These are phyloP conservation scores for Hemibagrus wyckioides DNA, from an alignment of 2,113 vertebrate genomes.

Conservation along the genomic window DNA sequence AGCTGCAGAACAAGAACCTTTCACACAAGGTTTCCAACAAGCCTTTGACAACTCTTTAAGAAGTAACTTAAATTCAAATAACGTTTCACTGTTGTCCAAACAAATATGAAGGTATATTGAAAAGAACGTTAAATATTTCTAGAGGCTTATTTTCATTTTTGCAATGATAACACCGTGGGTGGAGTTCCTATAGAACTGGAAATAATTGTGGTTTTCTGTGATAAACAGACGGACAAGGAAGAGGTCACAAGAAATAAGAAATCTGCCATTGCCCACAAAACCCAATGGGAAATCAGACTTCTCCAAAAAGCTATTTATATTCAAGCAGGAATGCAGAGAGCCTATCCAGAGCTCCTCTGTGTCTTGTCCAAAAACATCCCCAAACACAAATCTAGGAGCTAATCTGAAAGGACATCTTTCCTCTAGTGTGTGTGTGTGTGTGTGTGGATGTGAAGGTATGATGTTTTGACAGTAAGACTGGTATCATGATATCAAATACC, in stretches of 20 bases:
- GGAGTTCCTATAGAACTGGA: background rate
- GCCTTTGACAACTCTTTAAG: background rate
- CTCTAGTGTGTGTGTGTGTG: background rate
- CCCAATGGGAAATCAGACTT: constrained; percentile 12
- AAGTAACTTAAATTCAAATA: background rate
- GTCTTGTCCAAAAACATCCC: constrained; percentile 39
- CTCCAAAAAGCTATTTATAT: constrained; percentile 44
- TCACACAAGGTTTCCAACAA: background rate
- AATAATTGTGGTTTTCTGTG: background rate
- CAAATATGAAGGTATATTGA: background rate
- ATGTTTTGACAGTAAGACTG: background rate
- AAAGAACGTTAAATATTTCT: background rate
- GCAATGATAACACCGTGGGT: background rate
- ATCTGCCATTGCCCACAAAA: background rate
- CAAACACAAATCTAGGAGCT: constrained; percentile 4
- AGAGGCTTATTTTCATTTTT: background rate
- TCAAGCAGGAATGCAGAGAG: constrained; percentile 31
- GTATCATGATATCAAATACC: background rate
- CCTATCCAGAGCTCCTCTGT: constrained; percentile 26
- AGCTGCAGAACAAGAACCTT: background rate
- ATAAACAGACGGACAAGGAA: background rate
- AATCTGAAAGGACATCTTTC: background rate
- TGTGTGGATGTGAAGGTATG: background rate
- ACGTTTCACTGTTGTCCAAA: background rate
- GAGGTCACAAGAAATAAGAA: constrained; percentile 24